phyloP scores from a whole-genome alignment of 2,113 vertebrate species.

The Oncorhynchus clarkii region DNA sequence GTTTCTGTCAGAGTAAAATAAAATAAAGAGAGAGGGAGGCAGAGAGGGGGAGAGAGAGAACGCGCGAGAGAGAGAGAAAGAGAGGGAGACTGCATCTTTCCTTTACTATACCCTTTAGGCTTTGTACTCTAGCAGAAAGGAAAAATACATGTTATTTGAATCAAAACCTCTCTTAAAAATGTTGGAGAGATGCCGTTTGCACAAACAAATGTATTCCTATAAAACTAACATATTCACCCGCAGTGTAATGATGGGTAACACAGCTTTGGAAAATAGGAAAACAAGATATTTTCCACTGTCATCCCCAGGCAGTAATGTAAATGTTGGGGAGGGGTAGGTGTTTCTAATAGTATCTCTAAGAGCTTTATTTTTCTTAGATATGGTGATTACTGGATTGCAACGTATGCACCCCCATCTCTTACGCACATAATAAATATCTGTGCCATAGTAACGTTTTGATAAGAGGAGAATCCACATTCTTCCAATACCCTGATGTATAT shows the following conservation, averaged over 20 bases:
- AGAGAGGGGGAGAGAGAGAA: background rate
- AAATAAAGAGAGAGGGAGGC: too few relatives aligned
- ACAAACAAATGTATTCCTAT: background rate
- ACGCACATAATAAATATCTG: background rate
- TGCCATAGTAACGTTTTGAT: background rate
- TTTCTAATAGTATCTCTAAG: background rate
- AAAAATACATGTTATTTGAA: slow-evolving; percentile 13
- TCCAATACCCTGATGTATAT: too few relatives aligned
- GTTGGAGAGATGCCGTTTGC: background rate
- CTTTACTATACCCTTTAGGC: slow-evolving; percentile 7
- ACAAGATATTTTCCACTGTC: background rate
- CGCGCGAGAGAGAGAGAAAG: background rate
- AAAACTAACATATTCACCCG: background rate
- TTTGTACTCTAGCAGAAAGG: background rate
- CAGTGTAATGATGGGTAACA: background rate
- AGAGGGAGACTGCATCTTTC: background rate
- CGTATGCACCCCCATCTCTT: too few relatives aligned
- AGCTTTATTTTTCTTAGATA: background rate
- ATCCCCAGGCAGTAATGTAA: background rate
- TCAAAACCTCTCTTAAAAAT: slow-evolving; percentile 10
- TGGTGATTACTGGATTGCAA: too few relatives aligned
- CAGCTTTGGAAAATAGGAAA: background rate
- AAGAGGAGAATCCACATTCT: too few relatives aligned
- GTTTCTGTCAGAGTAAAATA: background rate
- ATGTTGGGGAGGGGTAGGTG: background rate